Evolutionary conservation across 2,888 invertebrate genomes (phyloP).

Genomic region (Phengaris arion): DNA sequence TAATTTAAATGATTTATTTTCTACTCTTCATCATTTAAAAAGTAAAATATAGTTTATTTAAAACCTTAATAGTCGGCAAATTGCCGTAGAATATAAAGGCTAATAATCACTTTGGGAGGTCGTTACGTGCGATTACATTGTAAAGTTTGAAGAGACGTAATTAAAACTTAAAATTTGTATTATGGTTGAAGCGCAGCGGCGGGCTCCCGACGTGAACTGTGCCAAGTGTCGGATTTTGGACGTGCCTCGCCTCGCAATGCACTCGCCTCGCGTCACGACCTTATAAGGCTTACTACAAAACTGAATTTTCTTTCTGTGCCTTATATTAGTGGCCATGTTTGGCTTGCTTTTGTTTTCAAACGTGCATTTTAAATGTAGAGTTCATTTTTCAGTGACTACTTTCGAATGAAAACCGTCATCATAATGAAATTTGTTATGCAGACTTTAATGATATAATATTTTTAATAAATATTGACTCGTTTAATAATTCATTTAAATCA

Average conservation of each 20-base stretch:
- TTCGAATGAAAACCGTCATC: not conserved
- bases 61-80: not conserved
- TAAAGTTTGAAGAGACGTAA: constrained; percentile 62
- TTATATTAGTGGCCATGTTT: constrained; percentile 11
- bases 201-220: constrained; percentile 54
- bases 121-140: constrained; percentile 42
- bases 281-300: constrained; percentile 9
- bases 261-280: constrained; percentile 37
- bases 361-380: no score
- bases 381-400: not conserved
- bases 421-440: no score
- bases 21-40: not conserved
- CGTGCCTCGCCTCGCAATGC: constrained; percentile 65
- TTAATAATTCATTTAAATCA: constrained; percentile 1
- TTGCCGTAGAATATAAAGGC: constrained; percentile 27
- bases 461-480: not conserved
- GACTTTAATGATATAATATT: no score
- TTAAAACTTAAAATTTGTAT: constrained; percentile 75
- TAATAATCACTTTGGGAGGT: constrained; percentile 36
- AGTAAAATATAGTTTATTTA: not conserved
- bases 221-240: constrained; percentile 74
- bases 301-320: constrained; percentile 14
- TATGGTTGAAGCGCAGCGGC: constrained; percentile 53
- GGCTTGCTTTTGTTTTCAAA: constrained; percentile 4
- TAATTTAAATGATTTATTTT: not conserved